Conservation (phyloP, 2,888 invertebrate genomes). For the Hirtodrosophila alboralis region DNA sequence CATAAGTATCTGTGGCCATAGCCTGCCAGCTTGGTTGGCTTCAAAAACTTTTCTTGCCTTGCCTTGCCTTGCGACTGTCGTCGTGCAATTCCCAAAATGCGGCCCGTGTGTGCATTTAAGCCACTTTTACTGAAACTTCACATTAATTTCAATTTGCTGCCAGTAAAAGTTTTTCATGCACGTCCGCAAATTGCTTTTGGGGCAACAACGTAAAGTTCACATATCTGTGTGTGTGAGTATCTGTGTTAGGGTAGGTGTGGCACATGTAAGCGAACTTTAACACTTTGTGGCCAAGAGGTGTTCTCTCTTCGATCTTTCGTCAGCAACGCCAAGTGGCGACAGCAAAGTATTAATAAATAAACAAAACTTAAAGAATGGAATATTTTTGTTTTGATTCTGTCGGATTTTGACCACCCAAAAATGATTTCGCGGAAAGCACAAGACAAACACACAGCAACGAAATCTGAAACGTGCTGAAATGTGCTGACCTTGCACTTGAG, state of each 20-base stretch:
- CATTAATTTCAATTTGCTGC: constrained; percentile 82
- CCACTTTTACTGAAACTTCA: constrained; percentile 81
- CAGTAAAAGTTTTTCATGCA: constrained; percentile 80
- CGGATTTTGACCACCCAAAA: constrained; percentile 66
- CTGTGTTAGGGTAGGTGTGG: constrained; percentile 31
- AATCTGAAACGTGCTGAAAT: constrained; percentile 73
- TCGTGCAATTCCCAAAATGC: constrained; percentile 79
- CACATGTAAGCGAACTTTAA: constrained; percentile 63
- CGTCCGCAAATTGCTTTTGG: constrained; percentile 81
- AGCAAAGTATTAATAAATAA: constrained; percentile 22
- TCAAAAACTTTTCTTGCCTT: constrained; percentile 46
- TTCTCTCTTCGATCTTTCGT: constrained; percentile 17
- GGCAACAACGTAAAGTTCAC: constrained; percentile 30
- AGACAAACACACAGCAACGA: constrained; percentile 57
- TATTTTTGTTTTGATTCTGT: constrained; percentile 32
- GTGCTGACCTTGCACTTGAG: constrained; percentile 59
- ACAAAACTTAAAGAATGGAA: constrained; percentile 21
- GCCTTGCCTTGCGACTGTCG: constrained; percentile 11
- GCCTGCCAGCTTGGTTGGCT: constrained; percentile 25
- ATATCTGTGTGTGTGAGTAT: constrained; percentile 11
- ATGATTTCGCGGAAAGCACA: constrained; percentile 67
- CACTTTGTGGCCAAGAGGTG: constrained; percentile 73
- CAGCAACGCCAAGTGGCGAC: constrained; percentile 5
- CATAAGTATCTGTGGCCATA: constrained; percentile 63
- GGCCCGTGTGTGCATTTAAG: constrained; percentile 82